Evolutionary conservation across 2,888 invertebrate species (phyloP), one percentile per base, ranked within the genome.

Genomic region (Patella pellucida): DNA sequence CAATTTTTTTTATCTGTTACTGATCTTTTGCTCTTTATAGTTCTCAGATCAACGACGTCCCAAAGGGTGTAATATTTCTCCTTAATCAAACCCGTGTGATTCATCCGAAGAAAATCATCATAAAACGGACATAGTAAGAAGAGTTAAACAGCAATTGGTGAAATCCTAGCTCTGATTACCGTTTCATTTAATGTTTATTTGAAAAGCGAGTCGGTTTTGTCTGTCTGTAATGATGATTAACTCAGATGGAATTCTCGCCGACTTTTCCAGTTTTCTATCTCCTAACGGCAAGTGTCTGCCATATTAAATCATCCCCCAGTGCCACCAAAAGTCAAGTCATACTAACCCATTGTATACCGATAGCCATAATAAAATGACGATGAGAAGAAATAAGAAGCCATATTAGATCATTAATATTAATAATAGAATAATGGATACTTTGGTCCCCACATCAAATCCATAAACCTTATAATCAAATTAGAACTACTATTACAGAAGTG

Each of bases 171-270:
- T 62, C 62, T 62, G 62, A 62, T 62, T 62, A 62, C 62, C 19
- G 62, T 62, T 62, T 62, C 23, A 62, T 62, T 62, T 62, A 62
- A 62, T 62, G 62, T 62, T 62, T 62, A 62, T 62, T 62, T 62
- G 62, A 62, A 62, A 62, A 62, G 62, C 19, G 62, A 62, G 23
- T 62, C 19, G 62, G 62, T 62, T 62, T 62, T 62, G 62, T 62
- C 62, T 62, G 62, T 62, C 62, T 62, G 62, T 62, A 62, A 62
- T 62, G 62, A 62, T 62, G 62, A 62, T 62, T 62, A 62, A 62
- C 19, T 62, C 19, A 23, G 62, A 62, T 62, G 23, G 62, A 5
- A 62, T 62, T 62, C 19, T 62, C 23, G 19, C 62, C 11, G 23
- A 19, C 23, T 23, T 62, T 62, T 62, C 62, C 62, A 62, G 62